These are phyloP conservation scores for Meriones psammophilus DNA, from an alignment of 2,797 vertebrate genomes.

Conservation along the genomic window DNA sequence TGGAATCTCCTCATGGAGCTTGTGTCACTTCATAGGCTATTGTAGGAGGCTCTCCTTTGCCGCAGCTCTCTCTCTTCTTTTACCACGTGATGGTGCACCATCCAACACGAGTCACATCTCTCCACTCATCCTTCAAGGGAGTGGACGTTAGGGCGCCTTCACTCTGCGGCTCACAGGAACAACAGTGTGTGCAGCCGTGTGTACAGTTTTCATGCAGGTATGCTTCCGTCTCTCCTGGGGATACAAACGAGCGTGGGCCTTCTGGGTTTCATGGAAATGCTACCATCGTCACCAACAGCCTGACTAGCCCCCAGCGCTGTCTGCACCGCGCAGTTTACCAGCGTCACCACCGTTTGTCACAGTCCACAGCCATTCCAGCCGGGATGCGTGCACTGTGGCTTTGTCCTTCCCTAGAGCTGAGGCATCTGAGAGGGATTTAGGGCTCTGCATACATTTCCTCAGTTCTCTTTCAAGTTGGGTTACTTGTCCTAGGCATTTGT, in stretches of 20 bases:
- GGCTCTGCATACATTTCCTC: background rate
- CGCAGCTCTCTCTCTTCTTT: background rate
- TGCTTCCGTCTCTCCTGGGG: background rate
- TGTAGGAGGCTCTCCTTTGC: background rate
- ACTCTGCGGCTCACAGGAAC: background rate
- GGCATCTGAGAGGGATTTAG: background rate
- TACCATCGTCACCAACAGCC: background rate
- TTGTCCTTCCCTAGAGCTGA: background rate
- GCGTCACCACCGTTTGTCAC: no score
- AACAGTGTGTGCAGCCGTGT: fast-evolving
- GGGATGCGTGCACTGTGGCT: no score
- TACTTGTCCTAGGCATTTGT: background rate
- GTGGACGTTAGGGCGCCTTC: background rate
- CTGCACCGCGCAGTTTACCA: background rate
- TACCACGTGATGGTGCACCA: fast-evolving
- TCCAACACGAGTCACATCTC: fast-evolving
- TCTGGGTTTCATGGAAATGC: background rate
- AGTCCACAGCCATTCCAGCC: background rate
- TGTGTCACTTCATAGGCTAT: background rate
- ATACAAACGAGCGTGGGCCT: no score
- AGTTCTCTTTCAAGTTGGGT: background rate
- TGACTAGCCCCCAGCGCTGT: background rate
- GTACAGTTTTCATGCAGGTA: fast-evolving
- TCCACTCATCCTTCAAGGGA: no score
- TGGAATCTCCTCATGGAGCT: background rate